phyloP scores from a whole-genome alignment of 2,797 vertebrate genomes.

The Pseudomugil tenellus region DNA sequence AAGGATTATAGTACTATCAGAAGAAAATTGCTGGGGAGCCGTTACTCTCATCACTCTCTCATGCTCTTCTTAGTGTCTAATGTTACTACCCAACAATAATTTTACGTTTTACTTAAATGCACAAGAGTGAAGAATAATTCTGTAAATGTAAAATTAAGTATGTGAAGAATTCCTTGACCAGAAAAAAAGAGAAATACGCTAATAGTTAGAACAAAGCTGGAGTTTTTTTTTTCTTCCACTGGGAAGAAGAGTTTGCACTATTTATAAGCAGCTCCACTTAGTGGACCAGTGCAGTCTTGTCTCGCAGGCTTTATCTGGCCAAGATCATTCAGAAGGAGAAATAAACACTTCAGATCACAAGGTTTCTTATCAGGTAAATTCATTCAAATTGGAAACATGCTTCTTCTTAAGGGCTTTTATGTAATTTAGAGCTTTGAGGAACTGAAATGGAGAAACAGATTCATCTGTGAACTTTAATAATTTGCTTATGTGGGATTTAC shows the following conservation, averaged over 20 bases:
- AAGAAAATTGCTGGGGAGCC: not conserved
- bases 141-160: conserved; percentile 45
- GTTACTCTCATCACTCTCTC: conserved; percentile 11
- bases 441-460: conserved; percentile 10
- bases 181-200: conserved; percentile 34
- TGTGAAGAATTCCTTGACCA: conserved; percentile 35
- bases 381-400: conserved; percentile 30
- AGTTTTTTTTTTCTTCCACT: conserved; percentile 36
- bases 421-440: conserved; percentile 15
- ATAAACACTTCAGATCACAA: conserved; percentile 20
- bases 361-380: conserved; percentile 5
- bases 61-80: not conserved
- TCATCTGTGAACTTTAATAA: conserved; percentile 14
- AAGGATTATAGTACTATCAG: not conserved
- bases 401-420: conserved; percentile 23
- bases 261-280: conserved; percentile 59
- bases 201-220: conserved; percentile 58
- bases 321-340: conserved; percentile 14
- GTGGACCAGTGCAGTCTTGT: conserved; percentile 16
- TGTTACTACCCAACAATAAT: conserved; percentile 30
- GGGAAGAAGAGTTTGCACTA: conserved; percentile 55
- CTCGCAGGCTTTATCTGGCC: conserved; percentile 6
- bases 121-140: conserved; percentile 34
- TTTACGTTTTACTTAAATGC: conserved; percentile 29
- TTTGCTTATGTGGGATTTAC: conserved; percentile 5